Percentiles rank a stretch among this genome's conserved stretches.
phyloP scores from a whole-genome alignment of 2,113 vertebrate genomes.

The Microtus montanus region DNA sequence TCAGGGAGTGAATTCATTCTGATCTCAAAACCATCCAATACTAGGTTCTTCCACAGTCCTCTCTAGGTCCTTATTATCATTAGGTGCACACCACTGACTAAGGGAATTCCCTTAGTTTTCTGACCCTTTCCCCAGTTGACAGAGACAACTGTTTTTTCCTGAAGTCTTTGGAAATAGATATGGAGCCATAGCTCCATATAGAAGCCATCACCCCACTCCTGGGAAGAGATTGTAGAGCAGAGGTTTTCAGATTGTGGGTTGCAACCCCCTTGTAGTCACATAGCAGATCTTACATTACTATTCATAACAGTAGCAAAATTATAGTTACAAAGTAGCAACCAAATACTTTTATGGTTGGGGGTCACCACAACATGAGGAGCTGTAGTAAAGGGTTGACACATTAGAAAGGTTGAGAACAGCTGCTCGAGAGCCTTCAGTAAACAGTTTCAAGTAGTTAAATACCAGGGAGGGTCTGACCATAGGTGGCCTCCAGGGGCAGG shows the following conservation, averaged over 20 bases:
- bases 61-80: background rate
- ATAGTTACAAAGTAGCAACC: background rate
- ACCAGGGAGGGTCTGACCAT: background rate
- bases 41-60: background rate
- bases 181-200: too few relatives aligned
- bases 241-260: background rate
- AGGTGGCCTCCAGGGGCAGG: background rate
- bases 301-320: background rate
- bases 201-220: background rate
- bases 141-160: background rate
- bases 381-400: background rate
- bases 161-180: background rate
- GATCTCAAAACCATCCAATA: background rate
- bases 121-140: background rate
- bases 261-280: background rate
- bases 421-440: background rate
- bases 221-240: background rate
- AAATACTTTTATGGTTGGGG: background rate
- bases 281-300: background rate
- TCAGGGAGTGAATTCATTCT: background rate
- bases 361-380: background rate
- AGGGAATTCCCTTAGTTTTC: slow-evolving; percentile 1
- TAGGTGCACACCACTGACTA: background rate
- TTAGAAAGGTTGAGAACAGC: background rate
- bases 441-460: background rate